Evolutionary conservation across 1,140 invertebrate species (phyloP).

Genomic region (Nilaparvata lugens): DNA sequence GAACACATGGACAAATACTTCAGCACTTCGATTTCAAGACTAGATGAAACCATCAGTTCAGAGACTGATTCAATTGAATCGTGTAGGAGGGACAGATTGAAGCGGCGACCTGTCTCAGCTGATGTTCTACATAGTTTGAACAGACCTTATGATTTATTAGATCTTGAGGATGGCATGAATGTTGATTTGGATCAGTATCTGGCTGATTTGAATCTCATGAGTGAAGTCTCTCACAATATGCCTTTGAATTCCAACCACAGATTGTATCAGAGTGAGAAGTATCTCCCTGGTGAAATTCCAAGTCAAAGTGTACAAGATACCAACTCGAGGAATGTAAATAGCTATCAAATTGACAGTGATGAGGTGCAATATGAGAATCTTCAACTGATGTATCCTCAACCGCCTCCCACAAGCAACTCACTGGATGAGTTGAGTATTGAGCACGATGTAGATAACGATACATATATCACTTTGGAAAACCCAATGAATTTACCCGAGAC

Average conservation of each 20-base stretch:
- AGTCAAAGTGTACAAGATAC: background rate
- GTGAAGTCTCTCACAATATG: slow-evolving; percentile 34
- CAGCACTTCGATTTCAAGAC: slow-evolving; percentile 8
- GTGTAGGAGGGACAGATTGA: slow-evolving; percentile 38
- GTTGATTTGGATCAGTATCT: slow-evolving; percentile 56
- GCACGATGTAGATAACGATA: background rate
- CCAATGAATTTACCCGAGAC: background rate
- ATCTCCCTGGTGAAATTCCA: background rate
- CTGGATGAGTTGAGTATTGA: background rate
- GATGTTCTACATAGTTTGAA: slow-evolving; percentile 40
- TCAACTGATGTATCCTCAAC: slow-evolving; percentile 20
- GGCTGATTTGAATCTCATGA: slow-evolving; percentile 46
- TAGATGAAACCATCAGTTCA: slow-evolving; percentile 23
- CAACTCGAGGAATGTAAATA: background rate
- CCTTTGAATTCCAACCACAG: slow-evolving; percentile 28
- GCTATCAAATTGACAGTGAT: slow-evolving; percentile 18
- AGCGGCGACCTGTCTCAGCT: slow-evolving; percentile 60
- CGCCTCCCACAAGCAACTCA: slow-evolving; percentile 12
- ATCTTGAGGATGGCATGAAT: slow-evolving; percentile 35
- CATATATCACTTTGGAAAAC: background rate
- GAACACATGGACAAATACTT: slow-evolving; percentile 21
- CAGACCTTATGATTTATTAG: background rate
- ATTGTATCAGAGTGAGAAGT: slow-evolving; percentile 4
- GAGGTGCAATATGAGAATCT: slow-evolving; percentile 33
- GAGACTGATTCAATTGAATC: slow-evolving; percentile 28